A percentile compares a stretch with the other conserved stretches of the same genome.
phyloP scores from a whole-genome alignment of 2,888 invertebrate genomes.

The Sphaerophoria rueppellii region DNA sequence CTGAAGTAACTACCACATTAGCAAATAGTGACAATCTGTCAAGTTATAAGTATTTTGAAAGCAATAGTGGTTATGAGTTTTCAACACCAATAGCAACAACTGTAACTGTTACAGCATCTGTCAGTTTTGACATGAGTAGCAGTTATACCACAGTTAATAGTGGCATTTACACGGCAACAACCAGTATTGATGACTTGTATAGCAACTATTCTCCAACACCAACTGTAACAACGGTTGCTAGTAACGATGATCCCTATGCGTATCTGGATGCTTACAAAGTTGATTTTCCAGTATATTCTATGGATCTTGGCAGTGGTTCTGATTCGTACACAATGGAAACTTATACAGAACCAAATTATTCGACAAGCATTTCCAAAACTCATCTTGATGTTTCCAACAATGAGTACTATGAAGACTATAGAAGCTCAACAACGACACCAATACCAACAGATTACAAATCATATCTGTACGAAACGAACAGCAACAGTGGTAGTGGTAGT shows the following conservation, averaged over 20 bases:
- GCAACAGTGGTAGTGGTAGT: constrained; percentile 67
- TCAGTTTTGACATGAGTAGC: constrained; percentile 9
- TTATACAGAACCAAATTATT: constrained; percentile 61
- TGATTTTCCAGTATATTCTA: constrained; percentile 56
- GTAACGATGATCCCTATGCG: constrained; percentile 61
- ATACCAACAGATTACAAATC: constrained; percentile 58
- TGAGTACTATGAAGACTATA: constrained; percentile 57
- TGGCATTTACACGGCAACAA: not conserved
- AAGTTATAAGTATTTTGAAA: constrained; percentile 47
- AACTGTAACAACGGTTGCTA: constrained; percentile 61
- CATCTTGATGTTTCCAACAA: constrained; percentile 48
- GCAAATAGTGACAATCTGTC: constrained; percentile 34
- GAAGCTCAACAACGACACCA: constrained; percentile 58
- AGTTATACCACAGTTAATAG: constrained; percentile 13
- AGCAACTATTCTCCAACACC: constrained; percentile 61
- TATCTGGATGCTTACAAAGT: constrained; percentile 67
- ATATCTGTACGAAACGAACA: constrained; percentile 64
- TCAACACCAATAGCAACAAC: constrained; percentile 22
- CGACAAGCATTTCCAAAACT: constrained; percentile 50
- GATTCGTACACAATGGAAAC: constrained; percentile 50
- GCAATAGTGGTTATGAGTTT: constrained; percentile 13
- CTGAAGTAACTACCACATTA: constrained; percentile 41
- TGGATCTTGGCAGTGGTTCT: constrained; percentile 44
- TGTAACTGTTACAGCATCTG: constrained; percentile 6
- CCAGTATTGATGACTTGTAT: constrained; percentile 38